Percentiles rank a stretch among this genome's conserved stretches.
Evolutionary conservation across 2,113 vertebrate species (phyloP).

Genomic region (Odontophorus gujanensis): DNA sequence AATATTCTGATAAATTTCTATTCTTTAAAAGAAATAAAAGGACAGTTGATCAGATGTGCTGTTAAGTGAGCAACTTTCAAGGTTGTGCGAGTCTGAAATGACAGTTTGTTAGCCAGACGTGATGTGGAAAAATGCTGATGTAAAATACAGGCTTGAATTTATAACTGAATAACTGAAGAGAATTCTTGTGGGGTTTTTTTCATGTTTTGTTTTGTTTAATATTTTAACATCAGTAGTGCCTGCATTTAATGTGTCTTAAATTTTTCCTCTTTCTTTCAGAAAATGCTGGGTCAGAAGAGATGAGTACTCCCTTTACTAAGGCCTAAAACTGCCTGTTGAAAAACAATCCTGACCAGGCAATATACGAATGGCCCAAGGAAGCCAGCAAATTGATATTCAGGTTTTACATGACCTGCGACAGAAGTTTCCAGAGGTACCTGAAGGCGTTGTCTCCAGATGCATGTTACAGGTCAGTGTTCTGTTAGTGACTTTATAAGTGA

Average conservation of each 20-base stretch:
- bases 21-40: neutral
- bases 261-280: conserved; percentile 77
- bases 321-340: conserved; percentile 84
- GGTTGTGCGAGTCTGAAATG: neutral
- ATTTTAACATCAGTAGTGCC: neutral
- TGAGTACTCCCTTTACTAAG: conserved; percentile 83
- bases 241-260: conserved; percentile 25
- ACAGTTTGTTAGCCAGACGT: neutral
- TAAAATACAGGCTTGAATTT: neutral
- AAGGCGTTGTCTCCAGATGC: conserved; percentile 98
- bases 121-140: rapidly evolving
- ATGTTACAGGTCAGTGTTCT: conserved; percentile 91
- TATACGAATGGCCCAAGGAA: conserved; percentile 99
- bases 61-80: neutral
- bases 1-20: neutral
- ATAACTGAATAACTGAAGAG: neutral
- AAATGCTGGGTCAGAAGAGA: conserved; percentile 90
- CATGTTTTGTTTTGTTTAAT: neutral
- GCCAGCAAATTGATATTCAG: conserved; percentile 98
- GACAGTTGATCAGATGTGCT: neutral
- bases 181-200: rapidly evolving
- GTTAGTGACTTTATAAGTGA: conserved; percentile 2
- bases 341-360: conserved; percentile 88
- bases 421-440: conserved; percentile 99
- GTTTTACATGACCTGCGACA: conserved; percentile 99